Evolutionary conservation across 2,113 vertebrate species (phyloP).

Genomic region (Poecilia latipinna): DNA sequence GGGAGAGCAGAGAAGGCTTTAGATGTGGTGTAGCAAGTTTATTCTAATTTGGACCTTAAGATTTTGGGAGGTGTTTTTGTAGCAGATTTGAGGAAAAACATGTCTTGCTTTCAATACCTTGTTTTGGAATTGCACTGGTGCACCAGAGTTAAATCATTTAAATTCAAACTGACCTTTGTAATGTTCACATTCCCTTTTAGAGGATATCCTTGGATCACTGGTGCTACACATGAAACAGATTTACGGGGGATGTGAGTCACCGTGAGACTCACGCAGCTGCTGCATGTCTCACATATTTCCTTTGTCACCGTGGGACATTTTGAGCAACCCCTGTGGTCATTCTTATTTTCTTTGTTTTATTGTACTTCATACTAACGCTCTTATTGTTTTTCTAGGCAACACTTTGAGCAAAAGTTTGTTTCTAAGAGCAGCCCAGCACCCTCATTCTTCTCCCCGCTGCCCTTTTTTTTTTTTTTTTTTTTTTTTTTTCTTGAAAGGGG

Average conservation of each 20-base stretch:
- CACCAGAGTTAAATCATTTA: slow-evolving; percentile 51
- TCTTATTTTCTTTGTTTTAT: slow-evolving; percentile 31
- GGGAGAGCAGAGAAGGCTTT: not conserved
- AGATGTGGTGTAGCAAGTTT: not conserved
- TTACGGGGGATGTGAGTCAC: slow-evolving; percentile 29
- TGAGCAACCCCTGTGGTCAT: slow-evolving; percentile 29
- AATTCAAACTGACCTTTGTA: slow-evolving; percentile 38
- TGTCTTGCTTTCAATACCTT: slow-evolving; percentile 11
- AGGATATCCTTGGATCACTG: slow-evolving; percentile 30
- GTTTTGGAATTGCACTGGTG: slow-evolving; percentile 32
- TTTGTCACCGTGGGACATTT: slow-evolving; percentile 38
- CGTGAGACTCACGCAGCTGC: slow-evolving; percentile 12
- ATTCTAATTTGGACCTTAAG: not conserved
- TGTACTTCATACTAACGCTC: not conserved
- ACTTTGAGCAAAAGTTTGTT: slow-evolving; percentile 54
- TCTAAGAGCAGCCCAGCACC: slow-evolving; percentile 33
- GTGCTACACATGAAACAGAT: slow-evolving; percentile 27
- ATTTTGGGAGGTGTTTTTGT: not conserved
- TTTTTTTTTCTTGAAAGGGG: slow-evolving; percentile 53
- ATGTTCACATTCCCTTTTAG: slow-evolving; percentile 47
- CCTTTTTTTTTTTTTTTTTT: slow-evolving; percentile 20
- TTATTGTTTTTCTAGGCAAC: slow-evolving; percentile 21
- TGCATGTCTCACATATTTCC: slow-evolving; percentile 41
- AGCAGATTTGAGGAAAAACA: slow-evolving; percentile 18
- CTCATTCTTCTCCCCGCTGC: slow-evolving; percentile 7